A percentile compares a stretch with the other conserved stretches of the same genome.
phyloP scores from a whole-genome alignment of 2,113 vertebrate genomes.

The Pipa parva region DNA sequence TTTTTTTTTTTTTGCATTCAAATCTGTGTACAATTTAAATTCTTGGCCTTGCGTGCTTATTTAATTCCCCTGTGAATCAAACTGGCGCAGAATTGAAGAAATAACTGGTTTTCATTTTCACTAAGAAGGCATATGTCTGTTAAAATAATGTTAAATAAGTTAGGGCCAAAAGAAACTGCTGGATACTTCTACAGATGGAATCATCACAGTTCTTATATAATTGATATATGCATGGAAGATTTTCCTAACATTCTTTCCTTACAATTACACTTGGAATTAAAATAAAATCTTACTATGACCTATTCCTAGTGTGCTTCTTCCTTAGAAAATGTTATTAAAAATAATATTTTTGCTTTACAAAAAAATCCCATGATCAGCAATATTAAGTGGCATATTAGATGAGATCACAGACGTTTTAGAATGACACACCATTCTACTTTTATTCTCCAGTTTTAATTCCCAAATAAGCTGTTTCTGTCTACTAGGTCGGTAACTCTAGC shows the following conservation, averaged over 20 bases:
- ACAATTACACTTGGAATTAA: background rate
- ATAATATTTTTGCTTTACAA: background rate
- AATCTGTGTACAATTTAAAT: conserved; percentile 39
- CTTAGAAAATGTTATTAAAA: background rate
- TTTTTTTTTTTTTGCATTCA: conserved; percentile 15
- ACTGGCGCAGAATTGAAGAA: conserved; percentile 32
- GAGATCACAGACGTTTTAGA: too few species aligned
- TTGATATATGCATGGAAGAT: conserved; percentile 24
- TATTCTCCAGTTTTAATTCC: too few species aligned
- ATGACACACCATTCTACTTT: too few species aligned
- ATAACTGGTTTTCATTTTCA: conserved; percentile 42
- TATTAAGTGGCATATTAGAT: too few species aligned
- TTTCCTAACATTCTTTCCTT: conserved; percentile 1
- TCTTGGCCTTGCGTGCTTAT: conserved; percentile 39
- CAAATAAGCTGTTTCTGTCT: too few species aligned
- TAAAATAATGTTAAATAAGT: conserved; percentile 23
- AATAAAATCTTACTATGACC: background rate
- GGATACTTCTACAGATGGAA: conserved; percentile 27
- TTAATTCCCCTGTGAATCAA: conserved; percentile 31
- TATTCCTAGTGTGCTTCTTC: background rate
- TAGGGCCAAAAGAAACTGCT: conserved; percentile 28
- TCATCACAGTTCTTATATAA: conserved; percentile 28
- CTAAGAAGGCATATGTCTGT: conserved; percentile 37
- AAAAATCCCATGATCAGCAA: too few species aligned
- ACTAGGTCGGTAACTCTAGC: too few species aligned